Evolutionary conservation across 1,140 invertebrate genomes (phyloP), one percentile per base, ranked within the genome.

Genomic region (Charaxes varanes): DNA sequence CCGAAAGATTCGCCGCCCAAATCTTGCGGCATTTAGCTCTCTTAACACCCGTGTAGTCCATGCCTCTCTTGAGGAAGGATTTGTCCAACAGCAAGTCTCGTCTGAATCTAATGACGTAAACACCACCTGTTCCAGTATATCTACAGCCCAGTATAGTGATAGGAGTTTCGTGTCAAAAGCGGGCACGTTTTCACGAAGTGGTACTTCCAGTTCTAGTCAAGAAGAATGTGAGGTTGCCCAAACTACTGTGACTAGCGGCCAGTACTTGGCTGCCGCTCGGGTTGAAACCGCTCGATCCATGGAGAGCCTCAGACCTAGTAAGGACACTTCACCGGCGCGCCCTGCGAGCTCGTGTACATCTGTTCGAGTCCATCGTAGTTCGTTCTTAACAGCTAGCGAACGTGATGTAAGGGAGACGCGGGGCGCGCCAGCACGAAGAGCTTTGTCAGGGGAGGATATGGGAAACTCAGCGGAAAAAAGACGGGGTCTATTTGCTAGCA

Each of bases 211-310:
- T 51, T 91, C 89, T 6, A 90, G 89, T 26, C 89, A 91, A 57
- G 90, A 91, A 54, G 90, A 91, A 31, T 90, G 90, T 49, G 89
- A 88, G 46, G 71, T 85, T 12, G 78, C 73, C 6, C 82, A 85
- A 31, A 86, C 85, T 17, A 82, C 82, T 5, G 38, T 70, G 16
- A 50, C 77, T 18, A 69, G 74, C 69, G 87, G 86, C 3, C 88
- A 89, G 24, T 88, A 88, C 49, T 60, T 91, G 21, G 85, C 87
- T 0, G 84, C 88, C 0, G 84, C 84, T 1, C 67, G 87, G 11
- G 88, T 89, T 1, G 88, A 90, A 47, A 87, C 86, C 0, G 87
- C 89, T 4, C 86, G 88, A 31, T 92, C 90, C 0, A 91, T 92
- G 90, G 91, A 92, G 53, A 89, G 88, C 40, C 73, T 90, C 53